A percentile compares a stretch with the other conserved stretches of the same genome.
These are phyloP conservation scores for Macropis europaea DNA, from an alignment of 2,888 invertebrate species.

Conservation along the genomic window DNA sequence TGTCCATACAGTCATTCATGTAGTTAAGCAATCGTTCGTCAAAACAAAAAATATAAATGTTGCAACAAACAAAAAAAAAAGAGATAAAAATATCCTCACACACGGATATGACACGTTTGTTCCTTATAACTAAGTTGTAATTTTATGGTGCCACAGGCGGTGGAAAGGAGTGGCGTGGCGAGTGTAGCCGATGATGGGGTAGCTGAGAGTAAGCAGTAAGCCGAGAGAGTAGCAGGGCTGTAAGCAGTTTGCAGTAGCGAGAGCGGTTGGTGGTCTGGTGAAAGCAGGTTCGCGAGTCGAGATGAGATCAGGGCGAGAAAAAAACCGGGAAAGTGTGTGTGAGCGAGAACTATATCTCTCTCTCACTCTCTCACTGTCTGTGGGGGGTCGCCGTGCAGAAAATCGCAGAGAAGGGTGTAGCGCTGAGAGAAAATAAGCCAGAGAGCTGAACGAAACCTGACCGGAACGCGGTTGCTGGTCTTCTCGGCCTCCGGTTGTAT, in stretches of 20 bases:
- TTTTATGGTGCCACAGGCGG: conserved; percentile 80
- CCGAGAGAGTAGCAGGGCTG: conserved; percentile 77
- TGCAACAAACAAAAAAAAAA: conserved; percentile 39
- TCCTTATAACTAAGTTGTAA: conserved; percentile 78
- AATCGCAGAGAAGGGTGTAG: conserved; percentile 55
- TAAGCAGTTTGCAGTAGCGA: conserved; percentile 78
- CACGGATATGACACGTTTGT: conserved; percentile 69
- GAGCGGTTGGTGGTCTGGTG: conserved; percentile 75
- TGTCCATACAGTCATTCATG: conserved; percentile 13
- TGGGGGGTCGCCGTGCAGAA: conserved; percentile 63
- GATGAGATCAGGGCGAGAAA: conserved; percentile 49
- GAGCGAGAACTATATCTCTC: conserved; percentile 51
- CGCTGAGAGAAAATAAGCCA: conserved; percentile 46
- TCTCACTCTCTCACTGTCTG: too few relatives aligned
- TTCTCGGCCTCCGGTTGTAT: conserved; percentile 44
- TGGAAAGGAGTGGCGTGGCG: conserved; percentile 79
- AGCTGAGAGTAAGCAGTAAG: conserved; percentile 79
- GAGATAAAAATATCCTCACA: conserved; percentile 54
- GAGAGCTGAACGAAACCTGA: conserved; percentile 50
- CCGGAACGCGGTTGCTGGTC: conserved; percentile 42
- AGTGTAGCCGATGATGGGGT: conserved; percentile 79
- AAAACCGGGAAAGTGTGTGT: conserved; percentile 43
- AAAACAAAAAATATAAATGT: conserved; percentile 19
- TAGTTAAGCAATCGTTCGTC: conserved; percentile 12
- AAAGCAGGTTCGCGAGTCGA: conserved; percentile 61